These are phyloP conservation scores for Catharus minimus DNA, from an alignment of 2,113 vertebrate genomes.

Conservation along the genomic window DNA sequence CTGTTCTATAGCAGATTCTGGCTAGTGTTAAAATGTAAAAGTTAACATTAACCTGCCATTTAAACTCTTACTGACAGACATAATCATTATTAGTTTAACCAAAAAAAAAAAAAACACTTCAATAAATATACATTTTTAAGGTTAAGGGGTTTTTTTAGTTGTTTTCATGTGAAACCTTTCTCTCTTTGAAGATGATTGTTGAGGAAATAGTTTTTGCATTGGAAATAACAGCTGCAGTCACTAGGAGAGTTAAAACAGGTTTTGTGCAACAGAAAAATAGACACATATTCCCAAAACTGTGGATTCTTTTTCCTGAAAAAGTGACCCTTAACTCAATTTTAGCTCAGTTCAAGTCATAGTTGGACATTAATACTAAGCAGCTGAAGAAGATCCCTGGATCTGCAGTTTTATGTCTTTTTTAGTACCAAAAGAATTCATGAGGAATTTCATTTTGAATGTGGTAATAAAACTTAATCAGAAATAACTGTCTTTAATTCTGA, in stretches of 20 bases:
- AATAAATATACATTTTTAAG: background rate
- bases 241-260: background rate
- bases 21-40: background rate
- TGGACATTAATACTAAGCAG: background rate
- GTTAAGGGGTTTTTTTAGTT: background rate
- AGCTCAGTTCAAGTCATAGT: background rate
- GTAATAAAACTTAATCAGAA: constrained; percentile 20
- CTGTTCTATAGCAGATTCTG: background rate
- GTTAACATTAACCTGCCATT: background rate
- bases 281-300: background rate
- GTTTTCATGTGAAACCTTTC: background rate
- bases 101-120: background rate
- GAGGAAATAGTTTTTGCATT: background rate
- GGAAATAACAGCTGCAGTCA: background rate
- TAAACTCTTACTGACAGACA: background rate
- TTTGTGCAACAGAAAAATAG: background rate
- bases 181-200: background rate
- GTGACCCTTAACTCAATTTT: background rate
- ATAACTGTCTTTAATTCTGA: background rate
- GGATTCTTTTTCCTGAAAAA: background rate
- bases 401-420: constrained; percentile 29
- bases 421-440: background rate
- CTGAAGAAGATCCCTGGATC: constrained; percentile 4
- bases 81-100: background rate
- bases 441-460: background rate